Percentiles rank a stretch among this genome's conserved stretches.
Evolutionary conservation across 2,888 invertebrate species (phyloP).

Genomic region (Ectemnius cavifrons): DNA sequence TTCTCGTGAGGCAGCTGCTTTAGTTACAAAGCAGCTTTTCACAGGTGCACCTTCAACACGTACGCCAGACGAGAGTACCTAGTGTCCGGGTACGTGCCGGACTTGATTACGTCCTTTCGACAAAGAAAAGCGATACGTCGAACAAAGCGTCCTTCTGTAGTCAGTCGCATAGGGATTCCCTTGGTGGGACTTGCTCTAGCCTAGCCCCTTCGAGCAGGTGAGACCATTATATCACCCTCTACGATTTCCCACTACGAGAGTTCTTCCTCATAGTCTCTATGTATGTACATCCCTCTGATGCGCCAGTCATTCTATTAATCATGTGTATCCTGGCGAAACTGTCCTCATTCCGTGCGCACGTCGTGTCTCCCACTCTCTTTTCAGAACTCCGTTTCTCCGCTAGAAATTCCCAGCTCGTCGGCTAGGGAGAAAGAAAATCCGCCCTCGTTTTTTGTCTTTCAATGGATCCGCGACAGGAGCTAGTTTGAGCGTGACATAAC

Average conservation of each 20-base stretch:
- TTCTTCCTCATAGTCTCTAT: too few relatives aligned
- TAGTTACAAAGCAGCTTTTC: conserved; percentile 54
- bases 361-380: too few relatives aligned
- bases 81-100: conserved; percentile 45
- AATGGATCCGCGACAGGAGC: not conserved
- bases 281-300: not conserved
- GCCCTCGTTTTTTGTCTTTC: not conserved
- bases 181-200: conserved; percentile 41
- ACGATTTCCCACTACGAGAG: conserved; percentile 31
- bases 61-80: conserved; percentile 14
- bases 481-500: not conserved
- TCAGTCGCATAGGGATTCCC: conserved; percentile 33
- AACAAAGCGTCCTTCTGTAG: conserved; percentile 48
- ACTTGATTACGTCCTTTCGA: conserved; percentile 50
- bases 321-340: not conserved
- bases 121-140: conserved; percentile 51
- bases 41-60: conserved; percentile 40
- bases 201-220: conserved; percentile 44
- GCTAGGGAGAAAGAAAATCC: not conserved
- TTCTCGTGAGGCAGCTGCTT: conserved; percentile 23
- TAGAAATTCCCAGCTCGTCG: too few relatives aligned
- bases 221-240: conserved; percentile 22
- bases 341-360: too few relatives aligned
- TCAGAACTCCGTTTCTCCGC: too few relatives aligned
- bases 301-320: conserved; percentile 1